These are phyloP conservation scores for Siniperca knerii DNA, from an alignment of 2,113 vertebrate species.

Conservation along the genomic window DNA sequence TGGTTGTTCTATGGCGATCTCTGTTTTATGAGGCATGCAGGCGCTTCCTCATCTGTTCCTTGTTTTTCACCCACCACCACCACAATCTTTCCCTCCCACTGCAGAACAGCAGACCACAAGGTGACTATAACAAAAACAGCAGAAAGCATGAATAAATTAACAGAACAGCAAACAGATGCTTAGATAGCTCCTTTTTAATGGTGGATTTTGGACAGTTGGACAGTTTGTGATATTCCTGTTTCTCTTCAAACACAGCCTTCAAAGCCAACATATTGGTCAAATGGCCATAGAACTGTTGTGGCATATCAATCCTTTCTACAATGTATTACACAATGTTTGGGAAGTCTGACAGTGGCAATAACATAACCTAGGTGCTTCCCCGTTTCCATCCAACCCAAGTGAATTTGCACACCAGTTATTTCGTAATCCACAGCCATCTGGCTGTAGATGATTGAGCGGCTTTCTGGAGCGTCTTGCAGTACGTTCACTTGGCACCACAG, in stretches of 20 bases:
- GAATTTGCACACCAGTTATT: slow-evolving; percentile 58
- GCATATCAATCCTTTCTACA: slow-evolving; percentile 2
- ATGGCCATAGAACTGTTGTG: slow-evolving; percentile 24
- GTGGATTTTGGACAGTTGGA: slow-evolving; percentile 2
- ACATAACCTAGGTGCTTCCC: slow-evolving; percentile 43
- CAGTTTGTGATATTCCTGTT: neutral
- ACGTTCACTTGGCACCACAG: slow-evolving; percentile 69
- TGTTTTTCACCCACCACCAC: slow-evolving; percentile 59
- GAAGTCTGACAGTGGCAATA: slow-evolving; percentile 40
- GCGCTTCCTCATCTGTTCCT: slow-evolving; percentile 73
- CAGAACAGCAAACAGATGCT: slow-evolving; percentile 45
- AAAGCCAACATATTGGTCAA: slow-evolving; percentile 41
- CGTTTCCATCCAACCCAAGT: slow-evolving; percentile 44
- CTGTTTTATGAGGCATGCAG: slow-evolving; percentile 81
- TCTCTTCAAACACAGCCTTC: slow-evolving; percentile 3
- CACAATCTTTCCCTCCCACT: slow-evolving; percentile 40
- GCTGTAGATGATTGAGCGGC: slow-evolving; percentile 74
- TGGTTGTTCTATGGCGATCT: slow-evolving; percentile 70
- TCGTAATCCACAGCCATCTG: slow-evolving; percentile 77
- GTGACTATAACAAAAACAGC: slow-evolving; percentile 54
- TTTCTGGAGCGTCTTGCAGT: slow-evolving; percentile 70
- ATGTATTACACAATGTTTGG: slow-evolving; percentile 6
- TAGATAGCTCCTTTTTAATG: slow-evolving; percentile 47
- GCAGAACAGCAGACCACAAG: slow-evolving; percentile 63
- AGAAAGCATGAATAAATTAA: slow-evolving; percentile 65